Percentiles rank a stretch among this genome's conserved stretches.
Evolutionary conservation across 2,888 invertebrate genomes (phyloP).

Genomic region (Ligdia adustata): DNA sequence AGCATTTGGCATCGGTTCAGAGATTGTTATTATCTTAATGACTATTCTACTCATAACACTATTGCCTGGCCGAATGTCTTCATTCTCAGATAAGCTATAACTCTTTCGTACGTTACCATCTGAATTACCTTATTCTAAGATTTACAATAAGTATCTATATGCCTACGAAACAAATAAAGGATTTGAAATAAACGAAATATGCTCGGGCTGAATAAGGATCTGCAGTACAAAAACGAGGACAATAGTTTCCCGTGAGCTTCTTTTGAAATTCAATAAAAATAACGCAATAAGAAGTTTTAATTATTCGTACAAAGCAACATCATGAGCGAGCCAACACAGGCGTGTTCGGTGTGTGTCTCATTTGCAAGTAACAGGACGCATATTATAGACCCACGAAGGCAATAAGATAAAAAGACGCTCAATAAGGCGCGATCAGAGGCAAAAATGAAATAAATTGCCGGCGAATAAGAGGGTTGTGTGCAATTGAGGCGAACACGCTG

Average conservation of each 20-base stretch:
- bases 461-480: slow-evolving; percentile 81
- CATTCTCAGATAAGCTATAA: slow-evolving; percentile 65
- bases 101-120: slow-evolving; percentile 62
- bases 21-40: slow-evolving; percentile 76
- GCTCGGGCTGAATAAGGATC: slow-evolving; percentile 25
- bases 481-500: slow-evolving; percentile 82
- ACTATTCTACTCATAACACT: slow-evolving; percentile 73
- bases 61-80: slow-evolving; percentile 68
- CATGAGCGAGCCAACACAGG: slow-evolving; percentile 70
- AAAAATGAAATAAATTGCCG: slow-evolving; percentile 84
- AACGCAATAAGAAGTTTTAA: slow-evolving; percentile 63
- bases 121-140: no score
- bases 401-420: slow-evolving; percentile 82
- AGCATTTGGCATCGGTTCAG: slow-evolving; percentile 71
- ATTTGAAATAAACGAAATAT: slow-evolving; percentile 22
- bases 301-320: slow-evolving; percentile 71
- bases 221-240: slow-evolving; percentile 33
- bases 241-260: slow-evolving; percentile 40
- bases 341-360: slow-evolving; percentile 78
- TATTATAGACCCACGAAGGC: slow-evolving; percentile 82
- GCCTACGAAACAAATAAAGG: slow-evolving; percentile 22
- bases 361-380: slow-evolving; percentile 82
- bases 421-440: slow-evolving; percentile 83
- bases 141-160: no score
- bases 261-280: slow-evolving; percentile 43